These are phyloP conservation scores for Brachynemurus nebulosus DNA, from an alignment of 2,888 invertebrate genomes.

Conservation along the genomic window DNA sequence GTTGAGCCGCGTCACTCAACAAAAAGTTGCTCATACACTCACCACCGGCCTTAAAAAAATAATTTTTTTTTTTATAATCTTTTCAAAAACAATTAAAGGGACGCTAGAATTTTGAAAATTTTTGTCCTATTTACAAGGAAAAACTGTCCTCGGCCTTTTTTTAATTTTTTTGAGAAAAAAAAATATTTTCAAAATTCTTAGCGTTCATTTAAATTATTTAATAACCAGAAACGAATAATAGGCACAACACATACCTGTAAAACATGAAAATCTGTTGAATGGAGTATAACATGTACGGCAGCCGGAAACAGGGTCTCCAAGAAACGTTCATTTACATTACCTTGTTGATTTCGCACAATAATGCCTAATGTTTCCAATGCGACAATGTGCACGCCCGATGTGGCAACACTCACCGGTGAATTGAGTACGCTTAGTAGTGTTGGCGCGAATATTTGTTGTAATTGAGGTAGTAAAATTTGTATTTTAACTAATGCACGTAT, in stretches of 20 bases:
- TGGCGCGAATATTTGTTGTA: constrained; percentile 42
- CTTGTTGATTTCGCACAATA: constrained; percentile 4
- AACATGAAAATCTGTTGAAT: constrained; percentile 3
- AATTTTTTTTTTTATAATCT: no score
- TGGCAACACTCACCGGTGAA: not conserved
- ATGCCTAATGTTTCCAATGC: constrained; percentile 7
- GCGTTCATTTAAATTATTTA: not conserved
- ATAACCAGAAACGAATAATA: not conserved
- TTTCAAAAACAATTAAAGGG: no score
- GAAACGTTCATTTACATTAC: not conserved
- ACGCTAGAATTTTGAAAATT: no score
- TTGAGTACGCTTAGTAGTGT: constrained; percentile 37
- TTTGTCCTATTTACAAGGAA: no score
- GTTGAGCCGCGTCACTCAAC: not conserved
- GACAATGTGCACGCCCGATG: not conserved
- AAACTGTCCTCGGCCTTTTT: no score
- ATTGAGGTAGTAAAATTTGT: constrained; percentile 32
- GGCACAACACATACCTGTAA: constrained; percentile 1
- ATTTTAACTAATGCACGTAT: constrained; percentile 39
- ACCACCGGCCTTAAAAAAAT: constrained; percentile 7
- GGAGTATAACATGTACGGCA: constrained; percentile 3
- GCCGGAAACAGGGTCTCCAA: not conserved
- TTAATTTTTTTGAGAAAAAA: not conserved
- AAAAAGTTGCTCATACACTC: constrained; percentile 8
- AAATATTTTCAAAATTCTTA: not conserved